Percentiles rank a stretch among this genome's conserved stretches.
Conservation (phyloP, 2,888 invertebrate genomes). For the Metallyticus violacea region DNA sequence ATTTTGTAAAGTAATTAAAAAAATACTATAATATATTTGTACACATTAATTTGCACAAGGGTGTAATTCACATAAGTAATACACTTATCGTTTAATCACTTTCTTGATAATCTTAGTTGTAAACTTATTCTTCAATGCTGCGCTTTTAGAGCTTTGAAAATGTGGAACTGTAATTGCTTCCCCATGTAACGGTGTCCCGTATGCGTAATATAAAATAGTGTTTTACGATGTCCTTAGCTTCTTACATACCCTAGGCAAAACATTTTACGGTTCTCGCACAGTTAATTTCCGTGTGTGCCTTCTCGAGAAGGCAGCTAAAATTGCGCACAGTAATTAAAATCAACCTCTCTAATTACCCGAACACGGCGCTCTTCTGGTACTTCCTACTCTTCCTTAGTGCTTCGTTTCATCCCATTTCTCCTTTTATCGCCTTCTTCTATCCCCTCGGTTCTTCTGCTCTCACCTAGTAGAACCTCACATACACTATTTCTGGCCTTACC, state of each 20-base stretch:
- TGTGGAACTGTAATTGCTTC: neutral
- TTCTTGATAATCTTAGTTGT: no score
- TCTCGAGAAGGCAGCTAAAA: neutral
- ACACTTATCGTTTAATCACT: no score
- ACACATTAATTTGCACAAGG: no score
- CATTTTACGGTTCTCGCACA: neutral
- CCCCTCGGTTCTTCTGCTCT: neutral
- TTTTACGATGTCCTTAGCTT: neutral
- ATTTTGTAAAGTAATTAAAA: no score
- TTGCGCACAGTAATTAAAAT: constrained; percentile 3
- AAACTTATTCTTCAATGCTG: neutral
- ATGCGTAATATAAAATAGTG: neutral
- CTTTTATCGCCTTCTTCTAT: neutral
- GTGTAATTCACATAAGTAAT: no score
- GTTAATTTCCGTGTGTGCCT: neutral
- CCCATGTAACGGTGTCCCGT: neutral
- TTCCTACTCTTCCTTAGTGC: neutral
- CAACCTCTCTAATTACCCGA: constrained; percentile 10
- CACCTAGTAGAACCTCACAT: neutral
- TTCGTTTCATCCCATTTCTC: neutral
- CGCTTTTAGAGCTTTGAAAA: neutral
- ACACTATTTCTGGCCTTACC: neutral
- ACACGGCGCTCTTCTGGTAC: neutral
- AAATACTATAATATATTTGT: no score
- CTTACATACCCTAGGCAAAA: neutral